Evolutionary conservation across 1,140 invertebrate species (phyloP), one percentile per base, ranked within the genome.

Genomic region (Heterodera schachtii): DNA sequence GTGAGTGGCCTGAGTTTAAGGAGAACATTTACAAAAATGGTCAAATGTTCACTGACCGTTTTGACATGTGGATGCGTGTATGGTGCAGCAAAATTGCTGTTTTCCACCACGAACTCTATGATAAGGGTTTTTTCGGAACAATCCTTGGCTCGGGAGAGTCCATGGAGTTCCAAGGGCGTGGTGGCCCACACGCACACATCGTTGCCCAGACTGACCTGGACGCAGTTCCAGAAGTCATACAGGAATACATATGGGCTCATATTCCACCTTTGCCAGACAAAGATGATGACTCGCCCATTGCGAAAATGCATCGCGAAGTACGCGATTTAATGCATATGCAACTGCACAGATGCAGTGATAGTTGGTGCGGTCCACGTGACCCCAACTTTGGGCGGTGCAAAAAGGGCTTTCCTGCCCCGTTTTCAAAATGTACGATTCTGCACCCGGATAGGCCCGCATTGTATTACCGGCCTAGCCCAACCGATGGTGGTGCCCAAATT

Each of bases 161-260:
- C 41, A 46, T 64, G 60, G 75, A 77, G 57, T 77, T 77, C 11
- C 75, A 77, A 66, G 67, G 67, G 6, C 60, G 75, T n/a, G 75
- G 75, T 0, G 75, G 75, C 1, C 75, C 75, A 3, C 75, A 77
- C 5, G 43, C 57, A 8, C 75, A 77, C 47, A n/a, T 47, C 21
- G 75, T 64, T 0, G 21, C 31, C n/a, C 16, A 41, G 9, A 77
- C 75, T n/a, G 75, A 77, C 52, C 41, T 52, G 19, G 75, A 77
- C 21, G 75, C 75, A 43, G 13, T 69, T 19, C 31, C 75, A 3
- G 75, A 64, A 3, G 67, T 66, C 9, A 52, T 77, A 11, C 57
- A 77, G 41, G 1, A 66, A 44, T 64, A 66, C 60, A 77, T 77
- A 3, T 77, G 75, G 75, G 75, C 75, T n/a, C 52, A 77, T 77